phyloP scores from a whole-genome alignment of 2,888 invertebrate genomes.

The Philopedon plagiatum region DNA sequence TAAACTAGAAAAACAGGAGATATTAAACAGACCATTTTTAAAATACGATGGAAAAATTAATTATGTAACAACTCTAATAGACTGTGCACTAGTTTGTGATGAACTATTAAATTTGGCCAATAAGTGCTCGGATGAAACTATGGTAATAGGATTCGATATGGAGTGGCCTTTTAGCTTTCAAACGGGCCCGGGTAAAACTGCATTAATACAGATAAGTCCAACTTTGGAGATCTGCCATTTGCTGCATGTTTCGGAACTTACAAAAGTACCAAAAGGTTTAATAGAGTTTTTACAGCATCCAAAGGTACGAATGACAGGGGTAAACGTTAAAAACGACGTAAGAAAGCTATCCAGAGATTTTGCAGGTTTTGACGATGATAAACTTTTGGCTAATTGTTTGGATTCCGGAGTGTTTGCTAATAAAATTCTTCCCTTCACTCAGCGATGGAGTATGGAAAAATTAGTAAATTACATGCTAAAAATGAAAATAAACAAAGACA shows the following conservation, averaged over 20 bases:
- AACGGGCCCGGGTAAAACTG: conserved; percentile 74
- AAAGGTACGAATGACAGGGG: conserved; percentile 74
- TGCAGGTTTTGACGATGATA: conserved; percentile 70
- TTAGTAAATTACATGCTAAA: conserved; percentile 72
- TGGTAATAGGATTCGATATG: conserved; percentile 76
- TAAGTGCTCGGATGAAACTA: conserved; percentile 61
- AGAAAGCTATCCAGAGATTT: conserved; percentile 76
- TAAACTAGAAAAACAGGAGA: conserved; percentile 29
- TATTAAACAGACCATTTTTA: conserved; percentile 41
- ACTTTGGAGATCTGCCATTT: conserved; percentile 73
- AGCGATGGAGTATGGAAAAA: conserved; percentile 75
- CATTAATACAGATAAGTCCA: conserved; percentile 76
- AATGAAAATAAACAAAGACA: conserved; percentile 72
- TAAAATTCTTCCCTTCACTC: conserved; percentile 68
- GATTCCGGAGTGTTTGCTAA: conserved; percentile 75
- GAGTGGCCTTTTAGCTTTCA: conserved; percentile 78
- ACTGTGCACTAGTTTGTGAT: conserved; percentile 70
- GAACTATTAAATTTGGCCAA: conserved; percentile 67
- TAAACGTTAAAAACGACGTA: conserved; percentile 77
- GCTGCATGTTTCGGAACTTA: conserved; percentile 72
- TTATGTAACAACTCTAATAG: conserved; percentile 66
- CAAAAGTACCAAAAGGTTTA: conserved; percentile 73
- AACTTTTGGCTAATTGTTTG: conserved; percentile 73
- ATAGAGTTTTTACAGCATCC: conserved; percentile 72
- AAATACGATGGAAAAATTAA: conserved; percentile 63